Evolutionary conservation across 2,797 vertebrate genomes (phyloP).

Genomic region (Sebastolobus altivelis): DNA sequence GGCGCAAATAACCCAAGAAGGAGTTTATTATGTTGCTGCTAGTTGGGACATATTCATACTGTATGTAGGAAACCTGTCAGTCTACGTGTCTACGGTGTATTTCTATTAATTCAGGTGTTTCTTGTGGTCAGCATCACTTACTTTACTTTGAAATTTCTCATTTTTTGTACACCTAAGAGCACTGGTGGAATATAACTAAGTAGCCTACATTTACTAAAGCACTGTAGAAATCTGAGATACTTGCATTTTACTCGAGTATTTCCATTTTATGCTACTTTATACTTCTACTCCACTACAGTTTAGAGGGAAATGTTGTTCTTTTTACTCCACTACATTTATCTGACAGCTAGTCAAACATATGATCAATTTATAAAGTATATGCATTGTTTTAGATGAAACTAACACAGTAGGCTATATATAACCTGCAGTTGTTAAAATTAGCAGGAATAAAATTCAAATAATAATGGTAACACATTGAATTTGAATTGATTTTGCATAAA

Average conservation of each 20-base stretch:
- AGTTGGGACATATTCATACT: neutral
- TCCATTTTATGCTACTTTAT: neutral
- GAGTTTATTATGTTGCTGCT: neutral
- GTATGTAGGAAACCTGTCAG: neutral
- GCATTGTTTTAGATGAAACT: neutral
- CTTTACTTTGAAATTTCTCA: neutral
- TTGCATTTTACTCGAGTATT: neutral
- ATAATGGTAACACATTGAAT: neutral
- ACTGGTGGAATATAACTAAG: neutral
- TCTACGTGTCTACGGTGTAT: neutral
- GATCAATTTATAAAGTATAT: too few species aligned
- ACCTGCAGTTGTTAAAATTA: neutral
- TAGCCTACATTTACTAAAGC: too few species aligned
- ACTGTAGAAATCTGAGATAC: neutral
- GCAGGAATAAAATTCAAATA: neutral
- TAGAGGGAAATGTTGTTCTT: neutral
- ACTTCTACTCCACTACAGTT: neutral
- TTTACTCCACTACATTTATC: neutral
- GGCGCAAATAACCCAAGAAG: neutral
- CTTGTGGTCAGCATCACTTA: neutral
- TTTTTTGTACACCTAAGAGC: neutral
- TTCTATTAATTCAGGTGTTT: neutral
- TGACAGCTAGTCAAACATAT: neutral
- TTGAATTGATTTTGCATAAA: neutral
- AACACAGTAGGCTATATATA: neutral